Percentiles rank a stretch among this genome's conserved stretches.
These are phyloP conservation scores for Saiga tatarica DNA, from an alignment of 2,113 vertebrate genomes.

Conservation along the genomic window DNA sequence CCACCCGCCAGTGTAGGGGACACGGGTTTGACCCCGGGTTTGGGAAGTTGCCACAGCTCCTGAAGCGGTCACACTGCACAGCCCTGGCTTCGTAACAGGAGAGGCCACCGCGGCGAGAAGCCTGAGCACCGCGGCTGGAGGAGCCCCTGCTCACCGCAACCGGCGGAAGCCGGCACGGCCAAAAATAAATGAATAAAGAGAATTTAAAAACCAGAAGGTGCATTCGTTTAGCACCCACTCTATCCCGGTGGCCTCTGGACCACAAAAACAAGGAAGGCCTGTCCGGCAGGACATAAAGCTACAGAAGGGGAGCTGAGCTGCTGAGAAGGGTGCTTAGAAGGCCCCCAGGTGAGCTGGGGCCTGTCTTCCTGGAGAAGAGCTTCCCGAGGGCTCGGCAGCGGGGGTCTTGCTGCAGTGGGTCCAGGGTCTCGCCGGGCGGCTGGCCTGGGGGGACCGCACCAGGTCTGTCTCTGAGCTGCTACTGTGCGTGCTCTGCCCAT, in stretches of 20 bases:
- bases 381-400: neutral
- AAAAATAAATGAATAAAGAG: neutral
- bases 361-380: neutral
- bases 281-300: neutral
- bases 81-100: neutral
- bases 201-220: neutral
- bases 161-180: neutral
- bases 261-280: neutral
- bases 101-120: neutral
- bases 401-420: neutral
- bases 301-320: neutral
- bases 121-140: neutral
- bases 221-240: too few species aligned
- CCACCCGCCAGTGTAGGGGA: neutral
- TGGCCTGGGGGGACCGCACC: neutral
- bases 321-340: too few species aligned
- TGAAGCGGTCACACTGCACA: neutral
- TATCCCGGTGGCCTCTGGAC: neutral
- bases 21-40: neutral
- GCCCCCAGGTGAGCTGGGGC: neutral
- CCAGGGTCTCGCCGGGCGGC: neutral
- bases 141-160: rapidly evolving
- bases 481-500: neutral
- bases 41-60: neutral
- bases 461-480: neutral